Percentiles rank a stretch among this genome's conserved stretches.
phyloP scores from a whole-genome alignment of 2,113 vertebrate genomes.

The Callaeas wilsoni region DNA sequence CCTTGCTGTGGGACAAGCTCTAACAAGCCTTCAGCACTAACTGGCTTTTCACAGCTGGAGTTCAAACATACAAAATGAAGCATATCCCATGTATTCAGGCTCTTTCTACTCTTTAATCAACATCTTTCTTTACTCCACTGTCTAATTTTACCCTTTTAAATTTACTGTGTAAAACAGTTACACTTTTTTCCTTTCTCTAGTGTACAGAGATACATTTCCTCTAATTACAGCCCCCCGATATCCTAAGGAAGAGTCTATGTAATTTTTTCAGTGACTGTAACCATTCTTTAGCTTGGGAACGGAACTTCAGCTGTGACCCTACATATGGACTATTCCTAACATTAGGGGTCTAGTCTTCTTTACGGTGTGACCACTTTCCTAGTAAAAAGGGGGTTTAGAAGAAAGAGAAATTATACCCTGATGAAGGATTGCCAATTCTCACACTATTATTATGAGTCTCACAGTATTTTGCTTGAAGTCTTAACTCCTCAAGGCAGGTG shows the following conservation, averaged over 20 bases:
- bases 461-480: not conserved
- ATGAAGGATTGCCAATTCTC: not conserved
- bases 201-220: not conserved
- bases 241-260: not conserved
- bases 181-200: not conserved
- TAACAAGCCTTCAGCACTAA: not conserved
- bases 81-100: not conserved
- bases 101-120: slow-evolving; percentile 38
- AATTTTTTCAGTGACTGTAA: not conserved
- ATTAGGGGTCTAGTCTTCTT: not conserved
- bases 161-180: not conserved
- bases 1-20: not conserved
- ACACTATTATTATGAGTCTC: not conserved
- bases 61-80: slow-evolving; percentile 18
- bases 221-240: slow-evolving; percentile 1
- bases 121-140: not conserved
- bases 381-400: not conserved
- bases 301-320: not conserved
- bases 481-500: not conserved
- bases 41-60: not conserved
- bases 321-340: not conserved
- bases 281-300: not conserved
- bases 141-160: slow-evolving; percentile 10
- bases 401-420: slow-evolving; percentile 21
- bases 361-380: not conserved